Conservation (phyloP, 2,797 vertebrate species). For the Helostoma temminkii region DNA sequence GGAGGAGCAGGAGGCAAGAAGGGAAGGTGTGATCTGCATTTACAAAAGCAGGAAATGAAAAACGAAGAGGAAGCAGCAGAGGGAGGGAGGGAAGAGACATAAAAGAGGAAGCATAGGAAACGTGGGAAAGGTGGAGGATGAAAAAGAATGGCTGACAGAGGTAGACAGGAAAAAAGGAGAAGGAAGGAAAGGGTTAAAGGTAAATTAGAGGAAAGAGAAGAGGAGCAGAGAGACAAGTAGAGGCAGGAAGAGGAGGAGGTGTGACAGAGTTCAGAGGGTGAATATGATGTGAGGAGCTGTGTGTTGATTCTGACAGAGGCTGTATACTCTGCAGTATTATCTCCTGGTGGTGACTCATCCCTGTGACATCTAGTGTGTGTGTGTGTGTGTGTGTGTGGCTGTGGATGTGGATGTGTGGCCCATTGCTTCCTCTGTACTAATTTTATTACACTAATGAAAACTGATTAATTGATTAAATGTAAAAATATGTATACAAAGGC, state of each 20-base stretch:
- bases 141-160: constrained; percentile 18
- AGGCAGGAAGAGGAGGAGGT: constrained; percentile 38
- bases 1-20: background rate
- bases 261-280: constrained; percentile 71
- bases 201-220: constrained; percentile 44
- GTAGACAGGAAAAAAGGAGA: constrained; percentile 14
- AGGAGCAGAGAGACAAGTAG: constrained; percentile 23
- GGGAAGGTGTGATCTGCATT: constrained; percentile 10
- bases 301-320: constrained; percentile 67
- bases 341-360: constrained; percentile 71
- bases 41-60: background rate
- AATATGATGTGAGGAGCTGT: constrained; percentile 67
- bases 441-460: constrained; percentile 63
- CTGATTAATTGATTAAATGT: constrained; percentile 64
- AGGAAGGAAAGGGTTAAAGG: constrained; percentile 48
- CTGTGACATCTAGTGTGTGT: constrained; percentile 36
- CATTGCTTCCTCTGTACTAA: constrained; percentile 38
- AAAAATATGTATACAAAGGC: constrained; percentile 47
- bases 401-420: constrained; percentile 7
- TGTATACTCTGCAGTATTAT: constrained; percentile 64
- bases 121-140: background rate
- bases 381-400: constrained; percentile 28
- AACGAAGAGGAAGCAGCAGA: background rate
- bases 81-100: background rate
- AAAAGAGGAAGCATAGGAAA: background rate